Evolutionary conservation across 2,888 invertebrate species (phyloP), one percentile per base, ranked within the genome.

Genomic region (Dascillus cervinus): DNA sequence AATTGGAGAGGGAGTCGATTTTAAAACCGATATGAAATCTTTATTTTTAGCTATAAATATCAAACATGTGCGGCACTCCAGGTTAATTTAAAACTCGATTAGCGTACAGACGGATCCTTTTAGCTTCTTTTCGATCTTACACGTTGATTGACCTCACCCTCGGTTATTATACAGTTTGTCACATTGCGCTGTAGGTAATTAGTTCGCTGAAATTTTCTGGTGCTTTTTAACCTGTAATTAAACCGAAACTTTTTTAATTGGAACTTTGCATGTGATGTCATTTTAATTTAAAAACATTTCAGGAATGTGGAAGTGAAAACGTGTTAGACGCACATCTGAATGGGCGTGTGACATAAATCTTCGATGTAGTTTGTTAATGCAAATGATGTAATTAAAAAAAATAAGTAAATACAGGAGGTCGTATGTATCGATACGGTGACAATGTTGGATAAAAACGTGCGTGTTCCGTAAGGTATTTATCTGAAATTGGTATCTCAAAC

Each of bases 11-110:
- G 3, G 3, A 13, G 11, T 22, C 22, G 11, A 4, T 22, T 22
- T 13, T 23, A 29, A 15, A 29, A 22, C 34, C 37, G 34, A 43
- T 40, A 40, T 33, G 41, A 33, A 39, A 39, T 24, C 28, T 23
- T 20, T 41, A 41, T 45, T 43, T 45, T 45, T 45, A 45, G 43
- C 22, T 22, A 26, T 10, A 38, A 42, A 44, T 43, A 45, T 40
- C 43, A 34, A 38, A 41, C 39, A 43, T 39, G 29, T 41, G 37
- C 32, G 38, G 32, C 32, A 31, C 38, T n/a, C n/a, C n/a, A n/a
- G 37, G 44, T 41, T 47, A 47, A 47, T 47, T 45, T 47, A 45
- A 47, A 47, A 43, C 43, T 36, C 44, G 42, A 44, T 46, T 46
- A 41, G 26, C 40, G 28, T 40, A 35, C 37, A 37, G 31, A 34